Base-by-base conservation (phyloP, 1,140 invertebrate species). In the Charaxes varanes region DNA sequence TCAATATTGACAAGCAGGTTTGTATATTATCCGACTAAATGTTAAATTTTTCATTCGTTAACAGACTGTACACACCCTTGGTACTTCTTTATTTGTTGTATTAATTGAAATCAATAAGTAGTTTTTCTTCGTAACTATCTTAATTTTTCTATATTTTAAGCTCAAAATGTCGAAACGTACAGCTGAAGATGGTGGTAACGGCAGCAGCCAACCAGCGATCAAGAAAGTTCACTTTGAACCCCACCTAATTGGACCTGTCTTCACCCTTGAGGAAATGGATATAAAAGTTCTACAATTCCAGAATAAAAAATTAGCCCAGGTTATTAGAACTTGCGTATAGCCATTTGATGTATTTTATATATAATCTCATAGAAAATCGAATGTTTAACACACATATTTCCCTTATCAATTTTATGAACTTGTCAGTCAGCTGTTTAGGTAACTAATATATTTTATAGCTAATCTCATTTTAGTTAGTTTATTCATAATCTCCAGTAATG, bases 281-380 rank as follows among this genome's bases (percentile, higher is more conserved):
- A 95, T 97, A 63, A 98, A 98, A 87, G 95, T 98, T 33, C 80
- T 99, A 8, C 93, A 95, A 61, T 98, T 98, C 76, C 97, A 99
- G 85, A 99, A 99, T 69, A 97, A 97, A 81, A 98, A 98, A 84
- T 85, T 99, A 15, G 92, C 93, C 14, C 96, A 98, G 89, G 92
- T 93, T n/a, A n/a, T n/a, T n/a, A n/a, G n/a, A n/a, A n/a, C n/a
- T n/a, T n/a, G n/a, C n/a, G n/a, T n/a, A n/a, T n/a, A n/a, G n/a
- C n/a, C n/a, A n/a, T n/a, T n/a, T n/a, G n/a, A n/a, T n/a, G n/a
- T n/a, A n/a, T n/a, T n/a, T n/a, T n/a, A n/a, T n/a, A n/a, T n/a
- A n/a, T n/a, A n/a, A n/a, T n/a, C n/a, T n/a, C n/a, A n/a, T n/a
- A n/a, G n/a, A n/a, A n/a, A n/a, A n/a, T n/a, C n/a, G n/a, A n/a